Percentiles rank a stretch among this genome's conserved stretches.
Conservation (phyloP, 35 echinoderm and acorn worm genomes). For the Apostichopus japonicus region DNA sequence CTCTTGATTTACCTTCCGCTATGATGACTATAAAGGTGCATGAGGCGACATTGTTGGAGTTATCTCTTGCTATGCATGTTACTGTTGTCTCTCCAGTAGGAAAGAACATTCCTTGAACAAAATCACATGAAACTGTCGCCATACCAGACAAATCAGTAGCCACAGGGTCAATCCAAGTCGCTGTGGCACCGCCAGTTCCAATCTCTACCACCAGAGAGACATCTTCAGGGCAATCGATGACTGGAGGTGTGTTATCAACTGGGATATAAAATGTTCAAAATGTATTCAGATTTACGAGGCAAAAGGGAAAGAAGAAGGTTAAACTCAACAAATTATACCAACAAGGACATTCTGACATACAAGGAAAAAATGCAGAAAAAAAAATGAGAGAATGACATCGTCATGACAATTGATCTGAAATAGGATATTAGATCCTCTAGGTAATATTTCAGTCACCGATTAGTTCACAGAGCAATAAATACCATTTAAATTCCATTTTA, state of each 20-base stretch:
- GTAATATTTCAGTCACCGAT: too few species aligned
- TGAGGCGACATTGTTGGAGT: background rate
- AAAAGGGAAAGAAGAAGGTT: too few species aligned
- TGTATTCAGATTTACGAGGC: too few species aligned
- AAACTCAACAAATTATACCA: too few species aligned
- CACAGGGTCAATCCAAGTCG: background rate
- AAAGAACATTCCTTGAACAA: background rate
- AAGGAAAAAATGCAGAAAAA: too few species aligned
- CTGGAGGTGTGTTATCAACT: conserved; percentile 14
- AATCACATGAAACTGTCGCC: background rate
- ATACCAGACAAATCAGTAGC: conserved; percentile 8
- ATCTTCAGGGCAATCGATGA: background rate
- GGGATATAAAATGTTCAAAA: background rate
- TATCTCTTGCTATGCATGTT: background rate
- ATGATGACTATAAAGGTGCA: background rate
- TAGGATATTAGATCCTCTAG: too few species aligned
- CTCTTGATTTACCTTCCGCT: background rate
- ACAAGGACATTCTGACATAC: too few species aligned
- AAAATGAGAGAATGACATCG: too few species aligned
- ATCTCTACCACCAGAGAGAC: conserved; percentile 13
- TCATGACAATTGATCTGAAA: too few species aligned
- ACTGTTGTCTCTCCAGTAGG: background rate
- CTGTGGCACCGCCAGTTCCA: background rate
- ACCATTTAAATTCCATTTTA: too few species aligned
- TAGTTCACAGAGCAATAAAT: too few species aligned